Percentiles rank a stretch among this genome's conserved stretches.
phyloP scores from a whole-genome alignment of 2,888 invertebrate genomes.

The Tetranychus truncatus region DNA sequence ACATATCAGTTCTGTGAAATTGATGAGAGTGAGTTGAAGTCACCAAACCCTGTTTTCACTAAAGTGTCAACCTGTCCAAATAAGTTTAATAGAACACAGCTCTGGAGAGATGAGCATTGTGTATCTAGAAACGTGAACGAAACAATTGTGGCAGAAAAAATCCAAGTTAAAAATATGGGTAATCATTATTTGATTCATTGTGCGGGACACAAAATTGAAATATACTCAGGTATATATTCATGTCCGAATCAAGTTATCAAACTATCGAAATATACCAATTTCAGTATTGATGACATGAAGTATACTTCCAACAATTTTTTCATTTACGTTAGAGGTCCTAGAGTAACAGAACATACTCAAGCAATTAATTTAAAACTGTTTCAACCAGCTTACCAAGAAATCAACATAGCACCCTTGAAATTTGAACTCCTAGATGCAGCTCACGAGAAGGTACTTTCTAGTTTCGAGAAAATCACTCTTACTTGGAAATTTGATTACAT shows the following conservation, averaged over 20 bases:
- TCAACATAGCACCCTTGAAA: no score
- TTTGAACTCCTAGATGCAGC: no score
- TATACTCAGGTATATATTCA: background rate
- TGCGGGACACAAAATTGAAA: background rate
- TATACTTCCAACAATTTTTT: no score
- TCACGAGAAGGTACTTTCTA: no score
- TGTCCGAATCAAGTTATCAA: background rate
- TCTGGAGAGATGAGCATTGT: background rate
- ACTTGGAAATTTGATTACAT: no score
- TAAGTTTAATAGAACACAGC: background rate
- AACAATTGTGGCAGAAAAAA: background rate
- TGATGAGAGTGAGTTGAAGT: background rate
- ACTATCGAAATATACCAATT: background rate
- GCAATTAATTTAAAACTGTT: no score
- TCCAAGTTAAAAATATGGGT: background rate
- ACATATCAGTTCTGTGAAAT: background rate
- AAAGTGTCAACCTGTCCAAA: background rate
- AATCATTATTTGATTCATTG: background rate
- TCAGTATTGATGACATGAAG: background rate
- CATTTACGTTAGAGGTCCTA: no score
- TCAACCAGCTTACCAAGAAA: no score
- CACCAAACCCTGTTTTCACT: background rate
- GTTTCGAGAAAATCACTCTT: no score
- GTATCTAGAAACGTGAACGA: background rate
- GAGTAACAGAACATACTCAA: no score